Percentiles rank a stretch among this genome's conserved stretches.
phyloP scores from a whole-genome alignment of 1,140 invertebrate genomes.

The Uloborus diversus region DNA sequence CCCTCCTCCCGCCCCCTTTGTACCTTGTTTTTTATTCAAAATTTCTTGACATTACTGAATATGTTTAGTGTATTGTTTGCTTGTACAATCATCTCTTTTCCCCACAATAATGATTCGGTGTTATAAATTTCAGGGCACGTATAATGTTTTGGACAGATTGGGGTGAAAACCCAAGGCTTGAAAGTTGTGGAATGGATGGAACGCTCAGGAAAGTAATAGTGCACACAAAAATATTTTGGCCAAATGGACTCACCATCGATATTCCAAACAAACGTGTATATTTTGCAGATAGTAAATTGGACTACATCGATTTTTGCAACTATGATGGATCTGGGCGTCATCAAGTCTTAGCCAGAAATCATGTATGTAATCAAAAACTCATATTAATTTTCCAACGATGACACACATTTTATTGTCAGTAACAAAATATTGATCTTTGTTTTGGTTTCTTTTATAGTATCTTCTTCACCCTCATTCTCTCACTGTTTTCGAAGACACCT shows the following conservation, averaged over 20 bases:
- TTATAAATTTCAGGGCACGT: too few species aligned
- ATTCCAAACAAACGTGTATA: slow-evolving; percentile 93
- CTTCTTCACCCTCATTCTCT: slow-evolving; percentile 94
- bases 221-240: slow-evolving; percentile 97
- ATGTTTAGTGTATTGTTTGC: too few species aligned
- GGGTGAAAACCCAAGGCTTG: slow-evolving; percentile 96
- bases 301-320: slow-evolving; percentile 98
- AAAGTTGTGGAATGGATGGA: slow-evolving; percentile 96
- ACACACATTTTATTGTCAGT: too few species aligned
- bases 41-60: too few species aligned
- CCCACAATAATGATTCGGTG: too few species aligned
- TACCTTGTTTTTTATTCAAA: too few species aligned
- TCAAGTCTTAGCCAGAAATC: slow-evolving; percentile 72
- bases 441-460: slow-evolving; percentile 77
- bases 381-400: too few species aligned
- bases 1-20: too few species aligned
- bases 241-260: slow-evolving; percentile 95
- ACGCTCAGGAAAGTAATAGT: slow-evolving; percentile 86
- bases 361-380: too few species aligned
- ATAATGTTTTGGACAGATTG: slow-evolving; percentile 98
- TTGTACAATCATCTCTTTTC: too few species aligned
- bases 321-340: slow-evolving; percentile 92
- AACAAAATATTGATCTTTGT: too few species aligned
- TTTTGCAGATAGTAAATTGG: slow-evolving; percentile 96
- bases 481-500: slow-evolving; percentile 83